Percentiles rank a stretch among this genome's conserved stretches.
phyloP scores from a whole-genome alignment of 2,113 vertebrate genomes.

The Rhinolophus ferrumequinum region DNA sequence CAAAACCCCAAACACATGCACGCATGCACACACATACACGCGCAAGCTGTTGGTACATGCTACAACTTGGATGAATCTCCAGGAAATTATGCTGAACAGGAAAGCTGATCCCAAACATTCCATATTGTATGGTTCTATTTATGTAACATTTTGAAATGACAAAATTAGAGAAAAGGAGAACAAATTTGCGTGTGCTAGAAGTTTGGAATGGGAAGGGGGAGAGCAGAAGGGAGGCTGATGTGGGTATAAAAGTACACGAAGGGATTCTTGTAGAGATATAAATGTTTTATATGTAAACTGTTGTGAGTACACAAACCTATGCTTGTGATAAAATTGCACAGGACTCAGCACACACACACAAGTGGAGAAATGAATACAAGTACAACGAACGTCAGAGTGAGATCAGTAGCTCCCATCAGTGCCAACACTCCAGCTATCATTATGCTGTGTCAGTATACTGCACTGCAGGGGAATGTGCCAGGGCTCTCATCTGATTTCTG shows the following conservation, averaged over 20 bases:
- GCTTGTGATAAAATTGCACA: not conserved
- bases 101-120: not conserved
- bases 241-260: too few relatives aligned
- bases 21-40: rapidly evolving
- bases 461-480: not conserved
- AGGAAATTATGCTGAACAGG: not conserved
- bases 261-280: not conserved
- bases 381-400: not conserved
- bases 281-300: too few relatives aligned
- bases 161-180: not conserved
- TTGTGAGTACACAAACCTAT: too few relatives aligned
- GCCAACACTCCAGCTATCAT: not conserved
- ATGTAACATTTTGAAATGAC: not conserved
- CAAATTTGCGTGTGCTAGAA: not conserved
- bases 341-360: not conserved
- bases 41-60: not conserved
- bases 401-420: not conserved
- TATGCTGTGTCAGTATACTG: too few relatives aligned
- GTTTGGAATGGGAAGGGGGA: not conserved
- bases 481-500: not conserved
- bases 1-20: too few relatives aligned
- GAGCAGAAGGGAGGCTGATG: not conserved
- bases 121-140: not conserved
- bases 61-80: not conserved
- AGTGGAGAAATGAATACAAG: not conserved